phyloP scores from a whole-genome alignment of 2,888 invertebrate species.

The Therioaphis trifolii region DNA sequence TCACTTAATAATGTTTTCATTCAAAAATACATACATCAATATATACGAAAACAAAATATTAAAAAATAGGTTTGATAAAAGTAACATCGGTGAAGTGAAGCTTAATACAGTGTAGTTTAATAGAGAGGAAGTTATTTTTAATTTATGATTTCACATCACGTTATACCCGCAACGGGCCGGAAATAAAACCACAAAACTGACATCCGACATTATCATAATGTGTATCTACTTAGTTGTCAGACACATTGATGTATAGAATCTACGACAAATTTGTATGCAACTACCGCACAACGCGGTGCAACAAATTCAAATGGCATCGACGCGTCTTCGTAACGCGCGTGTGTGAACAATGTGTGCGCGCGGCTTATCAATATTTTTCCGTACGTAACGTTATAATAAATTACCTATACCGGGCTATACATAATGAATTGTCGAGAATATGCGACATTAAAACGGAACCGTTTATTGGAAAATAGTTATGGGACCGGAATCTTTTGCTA shows the following conservation, averaged over 20 bases:
- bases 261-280: conserved; percentile 14
- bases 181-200: neutral
- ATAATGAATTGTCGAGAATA: no score
- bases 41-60: no score
- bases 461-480: neutral
- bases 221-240: conserved; percentile 5
- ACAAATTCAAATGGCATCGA: conserved; percentile 9
- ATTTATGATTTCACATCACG: neutral
- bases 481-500: no score
- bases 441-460: neutral
- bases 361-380: conserved; percentile 14
- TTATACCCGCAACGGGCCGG: neutral
- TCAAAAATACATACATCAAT: no score
- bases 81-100: no score
- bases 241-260: conserved; percentile 43
- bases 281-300: neutral
- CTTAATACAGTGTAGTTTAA: no score
- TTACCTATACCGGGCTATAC: no score
- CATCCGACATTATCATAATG: neutral
- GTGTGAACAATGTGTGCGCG: no score
- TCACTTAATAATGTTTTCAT: no score
- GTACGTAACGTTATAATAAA: neutral
- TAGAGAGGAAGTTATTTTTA: neutral
- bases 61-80: no score
- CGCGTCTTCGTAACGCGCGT: no score